Conservation (phyloP, 1,140 invertebrate genomes). For the Lepidurus arcticus region DNA sequence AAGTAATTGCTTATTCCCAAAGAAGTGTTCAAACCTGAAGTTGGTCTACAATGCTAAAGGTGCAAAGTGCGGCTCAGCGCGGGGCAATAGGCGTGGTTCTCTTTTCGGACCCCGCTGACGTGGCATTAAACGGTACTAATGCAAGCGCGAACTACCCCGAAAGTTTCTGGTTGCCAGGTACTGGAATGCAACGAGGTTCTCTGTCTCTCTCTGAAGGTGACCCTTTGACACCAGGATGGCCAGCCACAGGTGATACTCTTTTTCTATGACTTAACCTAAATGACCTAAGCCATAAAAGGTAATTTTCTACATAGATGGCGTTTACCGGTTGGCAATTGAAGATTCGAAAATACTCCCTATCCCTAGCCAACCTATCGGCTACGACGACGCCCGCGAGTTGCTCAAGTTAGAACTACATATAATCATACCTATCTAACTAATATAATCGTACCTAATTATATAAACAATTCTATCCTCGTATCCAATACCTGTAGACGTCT, state of each 20-base stretch:
- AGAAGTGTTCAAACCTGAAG: background rate
- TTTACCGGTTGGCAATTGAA: conserved; percentile 32
- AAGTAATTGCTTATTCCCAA: conserved; percentile 39
- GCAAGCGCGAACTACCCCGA: conserved; percentile 44
- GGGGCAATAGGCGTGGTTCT: conserved; percentile 39
- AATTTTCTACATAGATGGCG: conserved; percentile 31
- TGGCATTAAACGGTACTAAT: conserved; percentile 40
- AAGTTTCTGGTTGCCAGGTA: conserved; percentile 48
- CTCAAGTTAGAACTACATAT: conserved; percentile 35
- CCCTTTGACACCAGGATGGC: conserved; percentile 49
- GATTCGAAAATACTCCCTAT: conserved; percentile 42
- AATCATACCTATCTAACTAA: background rate
- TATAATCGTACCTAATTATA: background rate
- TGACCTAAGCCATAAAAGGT: background rate
- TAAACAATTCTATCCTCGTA: conserved; percentile 15
- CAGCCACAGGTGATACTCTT: conserved; percentile 44
- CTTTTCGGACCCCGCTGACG: conserved; percentile 49
- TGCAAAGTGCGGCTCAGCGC: conserved; percentile 37
- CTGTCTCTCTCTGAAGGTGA: conserved; percentile 47
- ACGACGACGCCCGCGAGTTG: conserved; percentile 43
- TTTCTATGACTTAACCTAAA: too few species aligned
- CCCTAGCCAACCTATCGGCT: conserved; percentile 48
- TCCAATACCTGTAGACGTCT: background rate
- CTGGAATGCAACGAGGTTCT: conserved; percentile 46
- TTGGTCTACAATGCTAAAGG: conserved; percentile 24